phyloP scores from a whole-genome alignment of 2,113 vertebrate genomes.

The Pelodiscus sinensis region DNA sequence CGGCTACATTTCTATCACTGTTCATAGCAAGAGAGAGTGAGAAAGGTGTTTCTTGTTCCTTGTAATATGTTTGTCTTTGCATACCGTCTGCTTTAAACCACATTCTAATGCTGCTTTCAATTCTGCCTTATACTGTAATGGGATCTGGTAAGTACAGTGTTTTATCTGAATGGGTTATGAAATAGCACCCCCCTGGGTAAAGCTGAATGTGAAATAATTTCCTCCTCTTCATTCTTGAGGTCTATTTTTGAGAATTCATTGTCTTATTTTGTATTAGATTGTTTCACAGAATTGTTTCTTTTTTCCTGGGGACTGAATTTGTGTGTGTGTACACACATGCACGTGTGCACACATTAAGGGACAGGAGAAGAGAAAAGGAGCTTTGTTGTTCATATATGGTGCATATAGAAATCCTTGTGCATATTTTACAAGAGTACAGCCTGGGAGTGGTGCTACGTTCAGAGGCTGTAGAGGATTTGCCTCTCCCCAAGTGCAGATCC shows the following conservation, averaged over 20 bases:
- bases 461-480: not conserved
- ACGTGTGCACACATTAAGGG: conserved; percentile 8
- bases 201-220: conserved; percentile 74
- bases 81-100: not conserved
- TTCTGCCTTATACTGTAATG: not conserved
- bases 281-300: conserved; percentile 68
- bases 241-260: conserved; percentile 71
- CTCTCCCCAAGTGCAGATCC: not conserved
- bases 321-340: not conserved
- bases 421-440: not conserved
- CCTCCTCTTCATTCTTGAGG: conserved; percentile 40
- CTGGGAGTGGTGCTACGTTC: not conserved
- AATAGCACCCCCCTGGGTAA: conserved; percentile 43
- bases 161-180: conserved; percentile 9
- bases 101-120: not conserved
- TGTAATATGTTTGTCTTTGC: not conserved
- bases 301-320: conserved; percentile 48
- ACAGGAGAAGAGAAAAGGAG: not conserved
- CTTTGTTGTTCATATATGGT: not conserved
- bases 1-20: too few relatives aligned
- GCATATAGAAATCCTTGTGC: not conserved
- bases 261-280: conserved; percentile 64
- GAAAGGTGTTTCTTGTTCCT: not conserved
- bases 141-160: not conserved
- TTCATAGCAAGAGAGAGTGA: not conserved